Conservation (phyloP, 1,140 invertebrate species). For the Drosophila saltans region DNA sequence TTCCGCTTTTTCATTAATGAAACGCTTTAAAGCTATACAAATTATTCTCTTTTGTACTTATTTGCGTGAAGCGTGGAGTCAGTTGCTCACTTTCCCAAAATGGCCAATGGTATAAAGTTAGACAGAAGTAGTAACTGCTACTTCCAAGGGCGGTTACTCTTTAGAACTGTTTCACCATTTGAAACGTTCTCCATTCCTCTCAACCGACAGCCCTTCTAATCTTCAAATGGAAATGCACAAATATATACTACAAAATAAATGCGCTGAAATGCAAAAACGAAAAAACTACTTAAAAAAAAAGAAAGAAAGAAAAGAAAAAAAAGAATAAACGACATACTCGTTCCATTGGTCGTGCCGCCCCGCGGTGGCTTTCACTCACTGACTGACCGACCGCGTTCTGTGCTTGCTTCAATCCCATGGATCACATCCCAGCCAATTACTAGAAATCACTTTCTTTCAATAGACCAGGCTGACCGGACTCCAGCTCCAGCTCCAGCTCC, state of each 20-base stretch:
- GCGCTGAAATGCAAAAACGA: not conserved
- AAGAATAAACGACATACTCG: slow-evolving; percentile 12
- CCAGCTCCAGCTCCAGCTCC: slow-evolving; percentile 22
- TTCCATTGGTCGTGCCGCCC: slow-evolving; percentile 48
- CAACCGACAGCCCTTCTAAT: slow-evolving; percentile 4
- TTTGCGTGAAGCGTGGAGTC: slow-evolving; percentile 34
- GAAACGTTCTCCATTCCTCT: not conserved
- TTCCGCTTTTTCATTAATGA: slow-evolving; percentile 41
- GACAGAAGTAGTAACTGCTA: slow-evolving; percentile 1
- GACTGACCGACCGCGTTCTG: slow-evolving; percentile 17
- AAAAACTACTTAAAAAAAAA: not conserved
- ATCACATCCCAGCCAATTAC: slow-evolving; percentile 28
- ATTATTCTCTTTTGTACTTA: slow-evolving; percentile 54
- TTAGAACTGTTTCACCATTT: slow-evolving; percentile 3
- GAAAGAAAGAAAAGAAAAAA: not conserved
- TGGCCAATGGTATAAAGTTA: slow-evolving; percentile 5
- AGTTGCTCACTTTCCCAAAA: slow-evolving; percentile 40
- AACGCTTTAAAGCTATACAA: slow-evolving; percentile 52
- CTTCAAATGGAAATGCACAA: slow-evolving; percentile 7
- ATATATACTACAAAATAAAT: not conserved
- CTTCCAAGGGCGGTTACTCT: slow-evolving; percentile 45
- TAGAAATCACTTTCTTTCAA: slow-evolving; percentile 70
- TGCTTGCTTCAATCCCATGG: slow-evolving; percentile 24
- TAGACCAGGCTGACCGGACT: slow-evolving; percentile 30
- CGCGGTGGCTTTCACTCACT: slow-evolving; percentile 66